These are phyloP conservation scores for Cartodere bifasciata DNA, from an alignment of 2,888 invertebrate species.

Conservation along the genomic window DNA sequence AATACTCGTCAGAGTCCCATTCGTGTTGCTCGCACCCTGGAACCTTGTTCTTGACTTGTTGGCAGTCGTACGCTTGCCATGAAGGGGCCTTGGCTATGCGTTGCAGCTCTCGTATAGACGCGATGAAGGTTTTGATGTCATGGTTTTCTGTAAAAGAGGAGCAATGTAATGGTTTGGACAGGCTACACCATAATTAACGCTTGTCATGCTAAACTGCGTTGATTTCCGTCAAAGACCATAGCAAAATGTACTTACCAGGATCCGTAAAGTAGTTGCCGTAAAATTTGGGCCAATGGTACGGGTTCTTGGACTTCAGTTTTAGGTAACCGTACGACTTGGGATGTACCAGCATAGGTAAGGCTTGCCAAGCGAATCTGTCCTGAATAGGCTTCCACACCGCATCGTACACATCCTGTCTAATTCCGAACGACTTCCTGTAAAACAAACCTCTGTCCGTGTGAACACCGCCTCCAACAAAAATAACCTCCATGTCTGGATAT, in stretches of 20 bases:
- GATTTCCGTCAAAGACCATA: too few species aligned
- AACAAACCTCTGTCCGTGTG: background rate
- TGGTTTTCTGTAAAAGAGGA: slow-evolving; percentile 36
- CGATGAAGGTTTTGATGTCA: slow-evolving; percentile 36
- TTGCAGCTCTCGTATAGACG: slow-evolving; percentile 38
- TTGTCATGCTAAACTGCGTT: too few species aligned
- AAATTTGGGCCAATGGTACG: slow-evolving; percentile 44
- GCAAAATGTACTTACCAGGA: too few species aligned
- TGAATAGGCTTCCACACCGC: slow-evolving; percentile 28
- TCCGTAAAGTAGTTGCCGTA: slow-evolving; percentile 45
- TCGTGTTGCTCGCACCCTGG: slow-evolving; percentile 36
- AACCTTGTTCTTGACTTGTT: slow-evolving; percentile 31
- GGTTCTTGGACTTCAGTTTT: slow-evolving; percentile 39
- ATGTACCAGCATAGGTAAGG: slow-evolving; percentile 44
- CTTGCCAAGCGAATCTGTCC: slow-evolving; percentile 34
- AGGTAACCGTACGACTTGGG: slow-evolving; percentile 41
- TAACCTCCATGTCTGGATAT: slow-evolving; percentile 52
- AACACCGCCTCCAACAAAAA: slow-evolving; percentile 29
- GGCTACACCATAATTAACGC: too few species aligned
- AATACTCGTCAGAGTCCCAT: slow-evolving; percentile 35
- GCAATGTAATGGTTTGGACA: too few species aligned
- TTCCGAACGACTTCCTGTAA: background rate
- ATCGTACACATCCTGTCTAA: background rate
- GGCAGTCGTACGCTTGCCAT: slow-evolving; percentile 45
- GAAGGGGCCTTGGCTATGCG: slow-evolving; percentile 35